Evolutionary conservation across 1,140 invertebrate genomes (phyloP).

Genomic region (Megathymus violae): DNA sequence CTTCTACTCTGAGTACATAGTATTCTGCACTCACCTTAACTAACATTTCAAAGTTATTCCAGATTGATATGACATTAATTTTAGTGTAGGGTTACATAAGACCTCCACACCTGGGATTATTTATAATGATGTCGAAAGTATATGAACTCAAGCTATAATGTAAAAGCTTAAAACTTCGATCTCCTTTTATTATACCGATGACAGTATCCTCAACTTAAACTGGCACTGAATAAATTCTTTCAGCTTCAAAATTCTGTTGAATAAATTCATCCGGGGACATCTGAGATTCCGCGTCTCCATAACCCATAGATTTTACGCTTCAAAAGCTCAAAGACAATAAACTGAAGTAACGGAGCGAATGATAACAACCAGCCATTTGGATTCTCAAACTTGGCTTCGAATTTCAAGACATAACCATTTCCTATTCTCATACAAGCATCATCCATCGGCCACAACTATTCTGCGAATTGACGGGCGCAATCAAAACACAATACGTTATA

Average conservation of each 20-base stretch:
- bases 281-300: conserved; percentile 38
- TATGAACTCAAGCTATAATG: too few species aligned
- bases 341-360: conserved; percentile 53
- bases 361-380: conserved; percentile 59
- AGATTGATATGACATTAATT: too few species aligned
- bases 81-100: too few species aligned
- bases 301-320: conserved; percentile 53
- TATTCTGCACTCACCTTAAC: too few species aligned
- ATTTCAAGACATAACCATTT: conserved; percentile 75
- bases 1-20: too few species aligned
- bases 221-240: conserved; percentile 26
- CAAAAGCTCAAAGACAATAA: conserved; percentile 58
- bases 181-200: conserved; percentile 14
- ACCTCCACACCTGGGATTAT: too few species aligned
- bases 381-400: conserved; percentile 62
- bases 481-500: conserved; percentile 82
- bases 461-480: conserved; percentile 68
- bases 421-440: conserved; percentile 67
- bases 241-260: conserved; percentile 28
- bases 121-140: too few species aligned
- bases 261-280: conserved; percentile 48
- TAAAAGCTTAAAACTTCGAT: conserved; percentile 22
- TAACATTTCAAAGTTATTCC: too few species aligned
- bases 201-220: conserved; percentile 13
- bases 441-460: conserved; percentile 68